A percentile compares a stretch with the other conserved stretches of the same genome.
phyloP scores from a whole-genome alignment of 2,888 invertebrate species.

The Hipparchia semele region DNA sequence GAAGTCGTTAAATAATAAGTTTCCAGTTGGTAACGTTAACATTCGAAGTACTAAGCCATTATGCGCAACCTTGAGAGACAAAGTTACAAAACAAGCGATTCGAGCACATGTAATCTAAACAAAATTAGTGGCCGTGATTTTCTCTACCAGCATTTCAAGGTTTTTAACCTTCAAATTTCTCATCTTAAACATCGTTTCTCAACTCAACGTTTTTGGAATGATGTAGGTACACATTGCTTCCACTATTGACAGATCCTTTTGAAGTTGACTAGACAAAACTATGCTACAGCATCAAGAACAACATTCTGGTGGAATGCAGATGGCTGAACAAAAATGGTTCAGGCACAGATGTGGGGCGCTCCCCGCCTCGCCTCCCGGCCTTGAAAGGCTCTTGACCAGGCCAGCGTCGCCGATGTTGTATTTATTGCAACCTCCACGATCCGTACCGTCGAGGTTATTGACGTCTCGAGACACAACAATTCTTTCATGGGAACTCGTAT shows the following conservation, averaged over 20 bases:
- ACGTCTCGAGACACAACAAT: conserved; percentile 67
- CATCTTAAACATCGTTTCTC: not conserved
- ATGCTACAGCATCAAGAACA: conserved; percentile 20
- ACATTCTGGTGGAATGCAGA: conserved; percentile 65
- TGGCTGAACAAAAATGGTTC: conserved; percentile 65
- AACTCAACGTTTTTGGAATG: not conserved
- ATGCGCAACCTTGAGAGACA: conserved; percentile 70
- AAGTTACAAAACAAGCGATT: conserved; percentile 67
- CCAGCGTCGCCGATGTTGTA: conserved; percentile 77
- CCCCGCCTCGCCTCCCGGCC: conserved; percentile 81
- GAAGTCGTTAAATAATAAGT: conserved; percentile 49
- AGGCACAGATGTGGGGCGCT: conserved; percentile 74
- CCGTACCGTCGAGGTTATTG: conserved; percentile 81
- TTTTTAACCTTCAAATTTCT: conserved; percentile 15
- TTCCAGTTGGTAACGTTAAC: conserved; percentile 51
- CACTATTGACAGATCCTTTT: not conserved
- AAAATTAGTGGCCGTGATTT: conserved; percentile 71
- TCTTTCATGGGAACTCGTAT: conserved; percentile 64
- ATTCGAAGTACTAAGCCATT: conserved; percentile 72
- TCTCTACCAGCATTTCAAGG: conserved; percentile 16
- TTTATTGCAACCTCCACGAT: conserved; percentile 82
- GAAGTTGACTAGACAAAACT: not conserved
- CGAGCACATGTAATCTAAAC: conserved; percentile 64
- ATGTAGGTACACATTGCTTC: not conserved
- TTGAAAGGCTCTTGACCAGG: conserved; percentile 84